Base-by-base conservation (phyloP, 1,140 invertebrate genomes). In the Aphaenogaster ashmeadi region DNA sequence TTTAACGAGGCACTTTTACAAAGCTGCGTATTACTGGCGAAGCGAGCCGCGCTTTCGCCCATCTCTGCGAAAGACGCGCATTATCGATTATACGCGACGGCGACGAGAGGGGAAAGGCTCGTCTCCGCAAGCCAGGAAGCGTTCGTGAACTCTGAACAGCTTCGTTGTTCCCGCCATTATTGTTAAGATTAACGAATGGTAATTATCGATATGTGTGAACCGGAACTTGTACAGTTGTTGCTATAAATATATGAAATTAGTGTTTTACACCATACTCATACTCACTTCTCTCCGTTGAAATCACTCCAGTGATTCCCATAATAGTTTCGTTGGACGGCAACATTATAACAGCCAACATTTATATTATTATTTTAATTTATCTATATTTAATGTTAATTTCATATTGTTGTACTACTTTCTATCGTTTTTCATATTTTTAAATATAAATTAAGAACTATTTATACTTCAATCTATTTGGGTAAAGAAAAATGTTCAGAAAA, bases 161-260 rank as follows among this genome's bases (percentile, higher is more conserved):
- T 60, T 86, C 74, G 89, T 87, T 84, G 50, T 78, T 77, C 77
- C 66, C 66, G 27, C 60, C 60, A 83, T 44, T 87, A 78, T 87
- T 83, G 64, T 80, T 89, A 93, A 92, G 91, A 75, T 90, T 91
- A 93, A 89, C 86, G 50, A 92, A 87, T 88, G 92, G 90, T 92
- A 93, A 92, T 91, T 93, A 93, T 92, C 84, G 94, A 93, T 93
- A 93, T 92, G 93, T 94, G 94, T 94, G 94, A 81, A 94, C 91
- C 92, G 93, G 88, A 95, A 93, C 92, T 94, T 95, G 95, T 95
- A 95, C 94, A 95, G 94, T 95, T 95, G 94, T 95, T 95, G 95
- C 95, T 95, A 95, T 95, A 94, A 95, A 95, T 95, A 95, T 94
- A 95, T 94, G 89, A 95, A 93, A 95, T 95, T 94, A 95, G 94